These are phyloP conservation scores for Rissa tridactyla DNA, from an alignment of 2,113 vertebrate genomes.

Conservation along the genomic window DNA sequence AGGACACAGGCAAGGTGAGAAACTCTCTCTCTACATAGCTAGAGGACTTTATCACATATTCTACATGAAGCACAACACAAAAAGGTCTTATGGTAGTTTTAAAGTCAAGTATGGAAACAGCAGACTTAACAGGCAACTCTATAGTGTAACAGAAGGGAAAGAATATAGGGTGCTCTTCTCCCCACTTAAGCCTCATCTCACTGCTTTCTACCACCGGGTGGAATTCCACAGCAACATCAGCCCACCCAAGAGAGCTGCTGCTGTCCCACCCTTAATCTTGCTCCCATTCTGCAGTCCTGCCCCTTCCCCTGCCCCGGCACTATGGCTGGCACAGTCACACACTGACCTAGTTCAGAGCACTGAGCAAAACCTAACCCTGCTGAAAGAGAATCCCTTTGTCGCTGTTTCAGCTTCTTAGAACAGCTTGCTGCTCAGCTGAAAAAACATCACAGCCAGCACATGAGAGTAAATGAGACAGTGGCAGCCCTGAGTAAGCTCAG, in stretches of 20 bases:
- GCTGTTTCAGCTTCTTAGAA: background rate
- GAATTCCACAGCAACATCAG: background rate
- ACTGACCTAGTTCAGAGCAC: background rate
- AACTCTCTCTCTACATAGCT: background rate
- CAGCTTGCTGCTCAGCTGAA: background rate
- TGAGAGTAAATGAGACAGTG: background rate
- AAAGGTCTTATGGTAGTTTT: background rate
- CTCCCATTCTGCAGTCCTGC: background rate
- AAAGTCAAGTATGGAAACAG: background rate
- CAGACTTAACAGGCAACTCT: background rate
- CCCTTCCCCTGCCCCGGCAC: background rate
- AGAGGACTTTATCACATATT: background rate
- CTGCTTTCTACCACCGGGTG: background rate
- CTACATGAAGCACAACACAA: background rate
- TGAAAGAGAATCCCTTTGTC: background rate
- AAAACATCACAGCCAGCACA: background rate
- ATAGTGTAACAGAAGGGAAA: background rate
- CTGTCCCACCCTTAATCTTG: background rate
- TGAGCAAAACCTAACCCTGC: background rate
- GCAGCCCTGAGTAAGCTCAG: background rate
- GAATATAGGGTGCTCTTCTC: background rate
- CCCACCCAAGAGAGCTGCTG: background rate
- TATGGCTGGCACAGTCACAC: background rate
- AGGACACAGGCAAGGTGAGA: background rate
- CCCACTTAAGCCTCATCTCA: background rate